These are phyloP conservation scores for Eurystomus gularis DNA, from an alignment of 2,113 vertebrate genomes.

Conservation along the genomic window DNA sequence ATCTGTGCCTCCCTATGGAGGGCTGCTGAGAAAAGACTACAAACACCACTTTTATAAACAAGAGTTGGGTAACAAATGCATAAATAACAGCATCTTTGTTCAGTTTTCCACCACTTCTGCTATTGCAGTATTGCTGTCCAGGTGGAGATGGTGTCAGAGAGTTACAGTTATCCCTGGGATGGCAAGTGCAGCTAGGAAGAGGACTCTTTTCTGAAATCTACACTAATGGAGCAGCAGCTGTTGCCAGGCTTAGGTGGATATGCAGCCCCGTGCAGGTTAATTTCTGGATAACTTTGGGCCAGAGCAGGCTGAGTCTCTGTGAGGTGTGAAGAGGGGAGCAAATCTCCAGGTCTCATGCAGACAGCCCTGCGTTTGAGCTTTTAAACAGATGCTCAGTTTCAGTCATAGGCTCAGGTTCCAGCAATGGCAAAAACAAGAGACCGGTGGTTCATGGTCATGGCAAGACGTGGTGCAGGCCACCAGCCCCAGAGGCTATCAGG, in stretches of 20 bases:
- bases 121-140: rapidly evolving
- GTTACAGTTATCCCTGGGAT: background rate
- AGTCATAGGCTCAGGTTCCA: background rate
- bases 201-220: background rate
- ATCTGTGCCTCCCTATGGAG: background rate
- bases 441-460: background rate
- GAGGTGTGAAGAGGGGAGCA: background rate
- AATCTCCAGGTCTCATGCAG: background rate
- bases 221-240: background rate
- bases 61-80: background rate
- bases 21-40: background rate
- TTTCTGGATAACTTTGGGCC: background rate
- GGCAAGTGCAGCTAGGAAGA: background rate
- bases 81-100: background rate
- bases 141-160: background rate
- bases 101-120: background rate
- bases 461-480: background rate
- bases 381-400: background rate
- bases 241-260: background rate
- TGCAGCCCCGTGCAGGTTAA: background rate
- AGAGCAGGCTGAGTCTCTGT: background rate
- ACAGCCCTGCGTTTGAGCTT: background rate
- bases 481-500: background rate
- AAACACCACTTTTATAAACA: background rate
- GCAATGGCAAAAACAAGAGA: background rate